Conservation (phyloP, 1,140 invertebrate species). For the Papilio dardanus region DNA sequence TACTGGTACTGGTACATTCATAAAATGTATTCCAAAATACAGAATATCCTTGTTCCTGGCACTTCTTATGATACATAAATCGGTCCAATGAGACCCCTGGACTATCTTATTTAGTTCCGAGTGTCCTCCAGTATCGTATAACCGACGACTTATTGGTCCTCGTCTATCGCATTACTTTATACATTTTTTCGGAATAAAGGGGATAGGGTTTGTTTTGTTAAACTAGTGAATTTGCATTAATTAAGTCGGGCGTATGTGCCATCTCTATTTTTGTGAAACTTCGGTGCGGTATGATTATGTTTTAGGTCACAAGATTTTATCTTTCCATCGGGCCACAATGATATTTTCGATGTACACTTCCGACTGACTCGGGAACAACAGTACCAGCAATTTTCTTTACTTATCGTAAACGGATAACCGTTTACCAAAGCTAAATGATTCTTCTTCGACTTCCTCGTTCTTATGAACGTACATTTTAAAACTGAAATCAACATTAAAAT, state of each 20-base stretch:
- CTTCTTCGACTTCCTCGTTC: background rate
- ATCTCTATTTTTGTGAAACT: constrained; percentile 3
- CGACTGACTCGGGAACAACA: background rate
- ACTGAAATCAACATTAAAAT: constrained; percentile 32
- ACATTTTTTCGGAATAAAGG: no score
- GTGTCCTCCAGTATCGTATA: no score
- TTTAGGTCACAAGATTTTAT: background rate
- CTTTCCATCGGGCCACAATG: background rate
- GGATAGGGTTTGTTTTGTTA: no score
- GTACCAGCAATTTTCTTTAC: background rate
- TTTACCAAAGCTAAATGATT: constrained; percentile 4
- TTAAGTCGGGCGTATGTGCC: background rate
- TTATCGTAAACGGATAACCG: constrained; percentile 23
- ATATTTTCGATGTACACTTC: background rate
- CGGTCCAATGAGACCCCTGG: no score
- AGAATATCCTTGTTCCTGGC: no score
- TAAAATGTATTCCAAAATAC: no score
- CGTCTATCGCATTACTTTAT: no score
- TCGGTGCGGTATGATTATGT: background rate
- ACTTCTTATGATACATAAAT: no score
- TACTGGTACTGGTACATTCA: no score
- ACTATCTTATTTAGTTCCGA: no score
- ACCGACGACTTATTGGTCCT: no score
- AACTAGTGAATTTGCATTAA: no score
- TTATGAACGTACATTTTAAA: constrained; percentile 32